Base-by-base conservation (phyloP, 2,797 vertebrate species). In the Siniperca undulata region DNA sequence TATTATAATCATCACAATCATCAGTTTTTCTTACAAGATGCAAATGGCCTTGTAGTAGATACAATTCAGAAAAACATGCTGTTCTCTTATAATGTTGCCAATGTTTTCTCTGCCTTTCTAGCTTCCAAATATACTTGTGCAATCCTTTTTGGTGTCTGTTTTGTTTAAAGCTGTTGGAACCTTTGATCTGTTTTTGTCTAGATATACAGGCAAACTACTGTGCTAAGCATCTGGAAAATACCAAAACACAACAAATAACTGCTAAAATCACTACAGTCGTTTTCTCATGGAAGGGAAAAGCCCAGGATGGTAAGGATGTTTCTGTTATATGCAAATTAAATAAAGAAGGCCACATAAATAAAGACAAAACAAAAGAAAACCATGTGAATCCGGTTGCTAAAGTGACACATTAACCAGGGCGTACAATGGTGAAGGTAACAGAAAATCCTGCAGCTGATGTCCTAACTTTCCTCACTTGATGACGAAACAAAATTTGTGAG, bases 261-360 rank as follows among this genome's bases (percentile, higher is more conserved):
- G 4, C 55, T 68, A 20, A 55, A 66, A 55, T 50, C 19, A 38
- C 30, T 3, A 65, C 34, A 20, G 20, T 44, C 9, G 0, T 27
- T 77, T 36, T 71, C n/a, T 50, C 10, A 40, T 59, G 7, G 16
- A 61, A 62, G 73, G n/a, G 16, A 20, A 66, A 65, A n/a, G 48
- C 6, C 6, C 0, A 1, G 17, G 22, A 13, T 65, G 12, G 7
- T 24, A 6, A 3, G 0, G 4, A 11, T 69, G 13, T 40, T 40
- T 70, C 59, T 72, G 30, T 70, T 64, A 55, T 65, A 65, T 82
- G 65, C 56, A 61, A 78, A 59, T 40, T 0, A 75, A 64, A 70
- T 24, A 16, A 44, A 19, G 8, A 66, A 48, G 40, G 38, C 12
- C 27, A 38, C 6, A 48, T 30, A 5, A 61, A 70, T 36, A 52